Base-by-base conservation (phyloP, 1,140 invertebrate genomes). In the Heliconius hewitsoni region DNA sequence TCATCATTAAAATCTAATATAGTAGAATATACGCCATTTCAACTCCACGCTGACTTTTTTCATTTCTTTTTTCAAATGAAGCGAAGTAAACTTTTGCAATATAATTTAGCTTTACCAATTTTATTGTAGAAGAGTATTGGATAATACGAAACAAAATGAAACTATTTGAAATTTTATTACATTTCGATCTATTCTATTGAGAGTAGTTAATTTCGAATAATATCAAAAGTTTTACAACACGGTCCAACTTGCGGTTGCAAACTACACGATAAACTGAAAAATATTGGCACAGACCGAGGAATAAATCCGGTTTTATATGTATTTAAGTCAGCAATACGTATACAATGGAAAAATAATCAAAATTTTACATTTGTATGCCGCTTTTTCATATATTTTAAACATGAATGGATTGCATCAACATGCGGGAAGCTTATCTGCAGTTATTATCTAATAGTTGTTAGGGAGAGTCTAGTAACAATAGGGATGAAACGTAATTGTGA, bases 181-280 rank as follows among this genome's bases (percentile, higher is more conserved):
- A 66, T n/a, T 72, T 39, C 71, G 30, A 72, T 72, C 30, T 72
- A 72, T 42, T 72, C 71, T 72, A 72, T 72, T 72, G 71, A 72
- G 71, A 72, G 34, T 72, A 72, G 34, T 72, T 72, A 72, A 72
- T 72, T 72, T 72, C 71, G 34, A 72, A 72, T 72, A 72, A 72
- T 72, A 72, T 72, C 2, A 76, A 76, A 76, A 76, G 60, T 76
- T 76, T 76, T 76, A 76, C 70, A 70, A 55, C 27, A 72, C 71
- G 71, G 6, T 72, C 71, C 39, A 72, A 77, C 70, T 77, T 72
- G 66, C n/a, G 76, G 70, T 72, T 71, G 70, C 70, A 77, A 30
- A 77, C 66, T 57, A 39, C 66, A 76, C 60, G 37, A 77, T 77
- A 77, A 77, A 77, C 23, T 71, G 76, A 72, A 77, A 66, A 42